phyloP scores from a whole-genome alignment of 2,113 vertebrate species.

The Pteropus alecto region DNA sequence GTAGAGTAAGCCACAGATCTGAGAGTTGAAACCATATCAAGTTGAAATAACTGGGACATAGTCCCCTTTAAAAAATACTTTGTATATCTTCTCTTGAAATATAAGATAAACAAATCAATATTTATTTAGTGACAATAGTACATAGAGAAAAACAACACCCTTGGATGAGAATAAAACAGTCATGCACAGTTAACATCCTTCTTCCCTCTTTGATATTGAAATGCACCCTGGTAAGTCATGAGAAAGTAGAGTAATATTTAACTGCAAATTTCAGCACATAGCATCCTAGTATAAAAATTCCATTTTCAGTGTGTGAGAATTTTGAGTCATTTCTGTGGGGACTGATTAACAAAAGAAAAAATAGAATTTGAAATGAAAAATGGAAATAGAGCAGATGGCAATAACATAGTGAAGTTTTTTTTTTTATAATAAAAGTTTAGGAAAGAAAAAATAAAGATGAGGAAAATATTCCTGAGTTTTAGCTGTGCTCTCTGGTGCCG shows the following conservation, averaged over 20 bases:
- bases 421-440: background rate
- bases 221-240: background rate
- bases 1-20: background rate
- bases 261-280: background rate
- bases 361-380: background rate
- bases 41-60: constrained; percentile 42
- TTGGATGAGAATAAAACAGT: background rate
- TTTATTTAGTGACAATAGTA: constrained; percentile 25
- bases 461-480: background rate
- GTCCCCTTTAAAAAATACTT: background rate
- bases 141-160: constrained; percentile 29
- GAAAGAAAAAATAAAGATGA: background rate
- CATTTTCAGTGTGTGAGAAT: background rate
- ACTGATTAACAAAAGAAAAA: constrained; percentile 11
- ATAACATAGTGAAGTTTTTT: background rate
- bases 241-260: background rate
- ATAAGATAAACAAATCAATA: constrained; percentile 4
- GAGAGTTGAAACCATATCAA: background rate
- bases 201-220: background rate
- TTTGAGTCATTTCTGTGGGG: background rate
- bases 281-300: background rate
- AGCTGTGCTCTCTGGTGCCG: background rate
- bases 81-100: constrained; percentile 43
- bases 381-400: background rate
- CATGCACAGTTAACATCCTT: background rate